Conservation (phyloP, 2,888 invertebrate species). For the Parthenolecanium corni region DNA sequence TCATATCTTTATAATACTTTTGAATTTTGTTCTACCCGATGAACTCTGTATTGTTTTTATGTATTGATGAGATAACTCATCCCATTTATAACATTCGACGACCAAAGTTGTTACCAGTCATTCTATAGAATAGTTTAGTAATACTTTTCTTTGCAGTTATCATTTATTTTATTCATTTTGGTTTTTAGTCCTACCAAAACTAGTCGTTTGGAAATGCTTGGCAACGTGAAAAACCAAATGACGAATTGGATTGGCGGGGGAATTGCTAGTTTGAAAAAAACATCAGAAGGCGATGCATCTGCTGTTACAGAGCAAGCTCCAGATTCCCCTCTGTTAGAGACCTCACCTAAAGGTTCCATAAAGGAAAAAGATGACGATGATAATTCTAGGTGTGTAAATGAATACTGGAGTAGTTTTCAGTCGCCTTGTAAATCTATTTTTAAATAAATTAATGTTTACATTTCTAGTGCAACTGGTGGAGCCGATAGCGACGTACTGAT, state of each 20-base stretch:
- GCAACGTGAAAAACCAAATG: conserved; percentile 75
- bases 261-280: conserved; percentile 41
- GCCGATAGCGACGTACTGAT: conserved; percentile 60
- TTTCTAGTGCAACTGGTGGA: conserved; percentile 72
- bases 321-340: conserved; percentile 42
- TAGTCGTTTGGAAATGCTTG: conserved; percentile 67
- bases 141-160: too few species aligned
- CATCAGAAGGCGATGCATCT: conserved; percentile 45
- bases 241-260: conserved; percentile 74
- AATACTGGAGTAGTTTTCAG: not conserved
- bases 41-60: not conserved
- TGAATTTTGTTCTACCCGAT: not conserved
- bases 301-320: conserved; percentile 38
- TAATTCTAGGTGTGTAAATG: conserved; percentile 60
- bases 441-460: not conserved
- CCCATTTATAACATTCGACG: too few species aligned
- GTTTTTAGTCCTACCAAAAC: conserved; percentile 53
- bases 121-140: too few species aligned
- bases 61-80: too few species aligned
- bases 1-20: not conserved
- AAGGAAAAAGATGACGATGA: conserved; percentile 59
- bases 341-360: conserved; percentile 40
- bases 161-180: too few species aligned
- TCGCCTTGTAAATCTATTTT: too few species aligned
- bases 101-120: too few species aligned